Evolutionary conservation across 2,797 vertebrate species (phyloP).

Genomic region (Salmo trutta): DNA sequence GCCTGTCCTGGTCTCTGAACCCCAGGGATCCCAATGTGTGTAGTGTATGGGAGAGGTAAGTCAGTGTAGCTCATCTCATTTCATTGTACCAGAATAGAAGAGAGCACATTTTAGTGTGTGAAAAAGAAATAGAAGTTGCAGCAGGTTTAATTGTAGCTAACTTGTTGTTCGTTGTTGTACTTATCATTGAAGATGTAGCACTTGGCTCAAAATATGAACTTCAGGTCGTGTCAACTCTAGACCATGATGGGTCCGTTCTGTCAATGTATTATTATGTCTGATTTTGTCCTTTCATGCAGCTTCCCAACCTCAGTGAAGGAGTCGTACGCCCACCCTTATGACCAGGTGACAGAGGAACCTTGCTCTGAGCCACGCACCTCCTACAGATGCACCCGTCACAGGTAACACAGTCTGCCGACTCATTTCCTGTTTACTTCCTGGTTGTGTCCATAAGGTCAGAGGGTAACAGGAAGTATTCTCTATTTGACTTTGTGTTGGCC

Average conservation of each 20-base stretch:
- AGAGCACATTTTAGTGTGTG: too few species aligned
- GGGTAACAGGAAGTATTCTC: constrained; percentile 7
- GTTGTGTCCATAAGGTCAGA: constrained; percentile 14
- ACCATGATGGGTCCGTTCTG: not conserved
- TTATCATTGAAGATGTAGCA: not conserved
- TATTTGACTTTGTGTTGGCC: constrained; percentile 36
- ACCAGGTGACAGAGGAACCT: constrained; percentile 73
- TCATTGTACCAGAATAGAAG: too few species aligned
- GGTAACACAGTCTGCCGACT: constrained; percentile 65
- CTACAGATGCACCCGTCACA: constrained; percentile 81
- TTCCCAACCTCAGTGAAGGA: constrained; percentile 88
- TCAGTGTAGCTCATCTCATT: not conserved
- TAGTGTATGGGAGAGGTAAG: constrained; percentile 95
- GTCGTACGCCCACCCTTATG: constrained; percentile 84
- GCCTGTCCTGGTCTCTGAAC: constrained; percentile 72
- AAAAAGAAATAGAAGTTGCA: too few species aligned
- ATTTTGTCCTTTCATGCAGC: constrained; percentile 61
- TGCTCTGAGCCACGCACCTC: constrained; percentile 75
- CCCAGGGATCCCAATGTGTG: constrained; percentile 87
- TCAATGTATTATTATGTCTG: not conserved
- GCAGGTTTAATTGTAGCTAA: too few species aligned
- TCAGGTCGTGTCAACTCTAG: not conserved
- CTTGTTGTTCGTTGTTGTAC: not conserved
- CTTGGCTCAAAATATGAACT: too few species aligned
- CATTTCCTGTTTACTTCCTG: not conserved